Evolutionary conservation across 2,797 vertebrate species (phyloP), one percentile per base, ranked within the genome.

Genomic region (Megaceryle alcyon): DNA sequence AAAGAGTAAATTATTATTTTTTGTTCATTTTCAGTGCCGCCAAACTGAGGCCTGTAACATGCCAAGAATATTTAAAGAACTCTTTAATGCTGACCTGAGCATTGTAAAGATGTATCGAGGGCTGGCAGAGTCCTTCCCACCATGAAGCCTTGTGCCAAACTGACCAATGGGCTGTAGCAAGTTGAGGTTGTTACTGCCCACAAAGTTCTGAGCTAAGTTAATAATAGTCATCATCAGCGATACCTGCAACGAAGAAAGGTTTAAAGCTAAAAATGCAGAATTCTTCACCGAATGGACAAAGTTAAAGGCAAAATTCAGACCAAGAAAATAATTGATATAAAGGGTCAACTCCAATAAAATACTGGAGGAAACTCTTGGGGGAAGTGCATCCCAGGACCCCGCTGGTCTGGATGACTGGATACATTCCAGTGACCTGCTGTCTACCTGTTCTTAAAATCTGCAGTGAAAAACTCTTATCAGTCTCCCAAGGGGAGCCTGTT

Each of bases 71-170:
- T 71, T 87, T 56, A 51, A 75, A 71, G 73, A 77, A 46, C 22
- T 25, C 23, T 35, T 26, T 17, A 54, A 54, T 41, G 90, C 97
- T 95, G 63, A 99, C 99, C 99, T 99, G 91, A 99, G 99, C 99
- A 99, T 99, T 80, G 99, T 99, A 95, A 99, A 99, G 98, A 99
- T 99, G 97, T 99, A 99, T 99, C 99, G 98, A 98, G 99, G 99
- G 94, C 99, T 99, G 96, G 99, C 99, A 63, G 99, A 99, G 97
- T 99, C 99, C 77, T 99, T 99, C 85, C 99, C 99, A 26, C 99
- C 99, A 0, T 99, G 99, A 65, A 99, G 95, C 81, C 99, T 98
- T 13, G 99, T 99, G 90, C 99, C 99, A 98, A 99, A 99, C 98
- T 99, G 99, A 93, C 99, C 99, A 43, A 98, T 97, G 68, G 99